Percentiles rank a stretch among this genome's conserved stretches.
phyloP scores from a whole-genome alignment of 2,113 vertebrate genomes.

The Deroptyus accipitrinus region DNA sequence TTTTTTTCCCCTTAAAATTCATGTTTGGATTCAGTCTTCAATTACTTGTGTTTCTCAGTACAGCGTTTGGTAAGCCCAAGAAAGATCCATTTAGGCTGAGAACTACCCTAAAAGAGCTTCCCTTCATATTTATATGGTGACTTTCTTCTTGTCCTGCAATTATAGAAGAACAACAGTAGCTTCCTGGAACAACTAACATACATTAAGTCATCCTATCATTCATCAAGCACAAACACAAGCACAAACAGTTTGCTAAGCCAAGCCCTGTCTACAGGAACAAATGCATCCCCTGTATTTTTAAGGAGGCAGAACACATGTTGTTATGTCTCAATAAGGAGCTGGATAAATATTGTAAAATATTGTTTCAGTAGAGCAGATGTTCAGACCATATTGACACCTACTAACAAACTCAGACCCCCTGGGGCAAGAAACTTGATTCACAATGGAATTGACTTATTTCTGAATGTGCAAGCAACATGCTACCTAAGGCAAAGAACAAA shows the following conservation, averaged over 20 bases:
- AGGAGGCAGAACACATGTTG: neutral
- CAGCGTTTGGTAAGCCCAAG: neutral
- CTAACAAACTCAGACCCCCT: neutral
- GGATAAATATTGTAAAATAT: conserved; percentile 58
- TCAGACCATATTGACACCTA: conserved; percentile 35
- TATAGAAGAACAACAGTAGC: neutral
- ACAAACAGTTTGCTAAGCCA: neutral
- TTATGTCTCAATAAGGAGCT: conserved; percentile 15
- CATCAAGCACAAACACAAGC: neutral
- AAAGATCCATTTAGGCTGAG: neutral
- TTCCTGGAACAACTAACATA: neutral
- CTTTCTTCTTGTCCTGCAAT: neutral
- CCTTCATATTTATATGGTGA: neutral
- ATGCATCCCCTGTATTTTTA: neutral
- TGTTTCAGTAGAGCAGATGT: conserved; percentile 43
- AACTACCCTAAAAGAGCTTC: neutral
- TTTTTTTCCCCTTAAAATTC: neutral
- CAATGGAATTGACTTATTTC: conserved; percentile 1
- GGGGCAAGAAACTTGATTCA: conserved; percentile 13
- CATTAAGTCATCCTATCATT: neutral
- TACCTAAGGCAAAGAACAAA: neutral
- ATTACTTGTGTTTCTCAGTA: neutral
- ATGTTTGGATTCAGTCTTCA: neutral
- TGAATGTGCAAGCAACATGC: neutral
- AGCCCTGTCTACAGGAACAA: neutral